phyloP scores from a whole-genome alignment of 1,140 invertebrate genomes.

The Wasmannia auropunctata region DNA sequence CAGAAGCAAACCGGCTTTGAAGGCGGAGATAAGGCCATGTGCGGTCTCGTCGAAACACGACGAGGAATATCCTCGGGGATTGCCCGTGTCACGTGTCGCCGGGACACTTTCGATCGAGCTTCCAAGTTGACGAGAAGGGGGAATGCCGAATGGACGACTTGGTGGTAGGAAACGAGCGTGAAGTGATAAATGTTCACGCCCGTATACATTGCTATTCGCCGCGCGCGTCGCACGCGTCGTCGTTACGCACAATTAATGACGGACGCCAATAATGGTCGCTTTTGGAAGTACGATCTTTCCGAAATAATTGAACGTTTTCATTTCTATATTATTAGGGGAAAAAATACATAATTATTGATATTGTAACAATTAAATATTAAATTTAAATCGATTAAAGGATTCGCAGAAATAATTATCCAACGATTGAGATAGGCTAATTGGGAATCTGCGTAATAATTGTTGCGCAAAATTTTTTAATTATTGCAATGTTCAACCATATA shows the following conservation, averaged over 20 bases:
- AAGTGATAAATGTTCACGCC: slow-evolving; percentile 56
- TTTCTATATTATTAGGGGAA: slow-evolving; percentile 9
- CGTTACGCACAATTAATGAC: slow-evolving; percentile 53
- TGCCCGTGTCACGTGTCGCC: slow-evolving; percentile 57
- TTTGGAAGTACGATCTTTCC: neutral
- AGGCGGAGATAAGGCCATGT: slow-evolving; percentile 45
- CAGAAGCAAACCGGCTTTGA: slow-evolving; percentile 23
- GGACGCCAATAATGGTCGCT: neutral
- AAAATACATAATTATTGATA: neutral
- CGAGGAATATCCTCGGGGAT: slow-evolving; percentile 63
- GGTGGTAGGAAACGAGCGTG: slow-evolving; percentile 37
- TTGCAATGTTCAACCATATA: too few relatives aligned
- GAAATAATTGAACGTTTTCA: neutral
- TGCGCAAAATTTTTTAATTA: too few relatives aligned
- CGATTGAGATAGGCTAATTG: too few relatives aligned
- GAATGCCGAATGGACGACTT: slow-evolving; percentile 46
- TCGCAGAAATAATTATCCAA: too few relatives aligned
- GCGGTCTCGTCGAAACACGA: slow-evolving; percentile 45
- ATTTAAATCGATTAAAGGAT: too few relatives aligned
- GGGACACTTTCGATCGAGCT: slow-evolving; percentile 42
- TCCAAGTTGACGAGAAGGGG: slow-evolving; percentile 48
- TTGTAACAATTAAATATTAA: neutral
- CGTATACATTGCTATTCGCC: slow-evolving; percentile 48
- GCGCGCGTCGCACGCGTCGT: slow-evolving; percentile 10
- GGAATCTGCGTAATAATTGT: too few relatives aligned